Base-by-base conservation (phyloP, 2,888 invertebrate species). In the Ypsolopha scabrella region DNA sequence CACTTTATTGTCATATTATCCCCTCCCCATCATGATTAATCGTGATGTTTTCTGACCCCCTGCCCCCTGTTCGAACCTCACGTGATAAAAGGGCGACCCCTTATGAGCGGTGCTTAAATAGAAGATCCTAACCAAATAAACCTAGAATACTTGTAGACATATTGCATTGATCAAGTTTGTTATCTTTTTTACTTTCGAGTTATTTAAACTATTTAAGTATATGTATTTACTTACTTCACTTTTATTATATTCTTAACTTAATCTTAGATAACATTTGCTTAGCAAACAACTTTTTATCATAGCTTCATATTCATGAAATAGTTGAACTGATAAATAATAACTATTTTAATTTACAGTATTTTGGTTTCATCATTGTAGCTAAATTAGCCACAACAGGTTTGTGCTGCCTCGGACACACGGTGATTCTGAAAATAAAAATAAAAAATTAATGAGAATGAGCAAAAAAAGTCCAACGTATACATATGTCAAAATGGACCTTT, bases 331-430 rank as follows among this genome's bases (percentile, higher is more conserved):
- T 8, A 47, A 2, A 2, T 13, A 7, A 1, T 37, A n/a, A 37
- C 37, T 47, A 37, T 14, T 11, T 47, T 13, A 41, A 11, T 43
- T 64, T 70, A 60, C 86, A 86, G 62, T 80, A 81, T 62, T 80
- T 86, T 0, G 85, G 76, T 59, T 81, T 80, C 78, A 86, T 75
- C 8, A 79, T 57, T 1, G 80, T 85, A 2, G 90, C 88, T 54
- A 89, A 79, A 52, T 92, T 92, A 6, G 91, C 88, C 7, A 92
- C 78, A n/a, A 94, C 85, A 0, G 92, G 89, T 57, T 89, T 89
- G 49, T 88, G 87, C 53, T 87, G 77, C 61, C 90, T 89, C 0
- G 93, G 91, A 63, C 94, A 94, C 3, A 93, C 88, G 9, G 90
- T 92, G 49, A 92, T 87, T 37, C 92, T 92, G 82, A 55, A 89